A percentile compares a stretch with the other conserved stretches of the same genome.
Evolutionary conservation across 2,113 vertebrate genomes (phyloP).

Genomic region (Ardeotis arabs): DNA sequence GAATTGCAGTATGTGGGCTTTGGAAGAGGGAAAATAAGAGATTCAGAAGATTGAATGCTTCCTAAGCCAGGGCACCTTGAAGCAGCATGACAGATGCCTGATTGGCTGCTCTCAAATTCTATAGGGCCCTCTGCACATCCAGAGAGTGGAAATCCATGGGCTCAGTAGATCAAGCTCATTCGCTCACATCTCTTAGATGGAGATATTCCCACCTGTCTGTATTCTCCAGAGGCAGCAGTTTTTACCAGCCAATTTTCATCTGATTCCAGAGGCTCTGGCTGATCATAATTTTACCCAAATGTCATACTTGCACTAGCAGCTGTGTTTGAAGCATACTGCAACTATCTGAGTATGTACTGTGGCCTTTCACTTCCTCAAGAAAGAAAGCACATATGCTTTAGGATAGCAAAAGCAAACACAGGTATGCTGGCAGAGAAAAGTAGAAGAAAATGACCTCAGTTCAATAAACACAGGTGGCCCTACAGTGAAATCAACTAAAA

Average conservation of each 20-base stretch:
- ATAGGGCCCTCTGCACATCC: neutral
- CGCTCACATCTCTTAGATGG: neutral
- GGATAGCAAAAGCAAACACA: neutral
- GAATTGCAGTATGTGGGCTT: neutral
- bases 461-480: neutral
- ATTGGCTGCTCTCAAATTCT: neutral
- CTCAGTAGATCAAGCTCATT: neutral
- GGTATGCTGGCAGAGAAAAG: neutral
- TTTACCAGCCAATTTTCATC: neutral
- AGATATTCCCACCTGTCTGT: neutral
- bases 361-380: neutral
- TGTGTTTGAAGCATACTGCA: neutral
- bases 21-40: neutral
- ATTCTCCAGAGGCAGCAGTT: neutral
- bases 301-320: neutral
- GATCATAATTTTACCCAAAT: neutral
- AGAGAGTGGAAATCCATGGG: neutral
- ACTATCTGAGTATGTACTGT: neutral
- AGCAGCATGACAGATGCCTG: neutral
- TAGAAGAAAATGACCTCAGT: neutral
- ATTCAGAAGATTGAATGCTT: neutral
- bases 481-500: neutral
- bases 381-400: neutral
- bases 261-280: neutral
- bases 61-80: neutral